phyloP scores from a whole-genome alignment of 2,888 invertebrate genomes.

The Noctua comes region DNA sequence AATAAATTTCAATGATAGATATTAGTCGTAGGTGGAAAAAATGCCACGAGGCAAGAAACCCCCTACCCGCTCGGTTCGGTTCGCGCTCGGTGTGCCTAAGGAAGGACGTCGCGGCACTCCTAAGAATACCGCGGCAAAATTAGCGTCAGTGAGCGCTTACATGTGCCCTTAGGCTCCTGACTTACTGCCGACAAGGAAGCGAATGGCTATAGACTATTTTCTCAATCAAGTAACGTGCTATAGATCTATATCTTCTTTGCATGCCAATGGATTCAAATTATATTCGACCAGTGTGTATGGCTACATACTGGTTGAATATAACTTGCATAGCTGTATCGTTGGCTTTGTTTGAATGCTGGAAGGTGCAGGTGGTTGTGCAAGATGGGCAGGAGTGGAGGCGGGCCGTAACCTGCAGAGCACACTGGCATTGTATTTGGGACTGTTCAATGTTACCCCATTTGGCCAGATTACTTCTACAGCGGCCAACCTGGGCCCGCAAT shows the following conservation, averaged over 20 bases:
- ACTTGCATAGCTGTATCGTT: neutral
- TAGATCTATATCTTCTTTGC: neutral
- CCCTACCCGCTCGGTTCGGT: neutral
- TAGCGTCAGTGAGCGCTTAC: neutral
- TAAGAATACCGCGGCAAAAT: neutral
- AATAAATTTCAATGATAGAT: neutral
- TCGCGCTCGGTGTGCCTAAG: neutral
- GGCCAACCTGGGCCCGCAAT: neutral
- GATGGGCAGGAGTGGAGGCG: too few relatives aligned
- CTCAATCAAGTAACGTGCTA: neutral
- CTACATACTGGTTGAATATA: too few relatives aligned
- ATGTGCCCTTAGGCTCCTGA: neutral
- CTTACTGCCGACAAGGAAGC: neutral
- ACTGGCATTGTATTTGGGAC: neutral
- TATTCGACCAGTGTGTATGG: neutral
- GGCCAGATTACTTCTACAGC: neutral
- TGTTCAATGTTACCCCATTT: neutral
- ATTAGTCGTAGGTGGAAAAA: neutral
- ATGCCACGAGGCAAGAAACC: neutral
- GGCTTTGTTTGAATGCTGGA: neutral
- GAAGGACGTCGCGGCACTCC: neutral
- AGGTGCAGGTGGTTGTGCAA: too few relatives aligned
- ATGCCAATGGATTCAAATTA: neutral
- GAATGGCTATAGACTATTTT: neutral
- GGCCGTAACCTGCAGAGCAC: neutral